Evolutionary conservation across 2,797 vertebrate species (phyloP).

Genomic region (Mergus octosetaceus): DNA sequence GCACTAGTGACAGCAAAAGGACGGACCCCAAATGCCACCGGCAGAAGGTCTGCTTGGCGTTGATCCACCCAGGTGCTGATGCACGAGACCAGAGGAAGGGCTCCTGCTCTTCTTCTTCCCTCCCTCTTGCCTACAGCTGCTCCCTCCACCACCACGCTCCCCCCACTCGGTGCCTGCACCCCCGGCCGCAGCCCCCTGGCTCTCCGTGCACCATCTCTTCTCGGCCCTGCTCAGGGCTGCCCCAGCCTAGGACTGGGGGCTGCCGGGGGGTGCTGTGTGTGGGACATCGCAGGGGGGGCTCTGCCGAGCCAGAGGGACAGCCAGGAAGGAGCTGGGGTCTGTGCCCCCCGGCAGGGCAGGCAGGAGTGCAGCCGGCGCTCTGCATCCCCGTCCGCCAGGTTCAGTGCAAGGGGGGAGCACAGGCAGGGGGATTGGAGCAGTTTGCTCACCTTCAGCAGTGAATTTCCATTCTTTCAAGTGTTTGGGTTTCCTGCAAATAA

Average conservation of each 20-base stretch:
- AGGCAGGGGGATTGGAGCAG: neutral
- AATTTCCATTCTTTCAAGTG: neutral
- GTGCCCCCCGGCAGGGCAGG: too few relatives aligned
- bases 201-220: neutral
- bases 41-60: too few relatives aligned
- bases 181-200: neutral
- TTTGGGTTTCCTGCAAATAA: neutral
- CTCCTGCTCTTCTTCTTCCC: neutral
- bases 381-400: neutral
- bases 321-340: neutral
- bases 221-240: neutral
- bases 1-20: neutral
- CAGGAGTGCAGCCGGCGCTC: fast-evolving
- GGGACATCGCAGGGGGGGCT: neutral
- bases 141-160: neutral
- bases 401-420: fast-evolving
- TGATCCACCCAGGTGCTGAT: too few relatives aligned
- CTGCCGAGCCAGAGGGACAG: neutral
- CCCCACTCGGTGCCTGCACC: neutral
- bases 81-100: neutral
- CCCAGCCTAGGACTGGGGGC: too few relatives aligned
- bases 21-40: neutral
- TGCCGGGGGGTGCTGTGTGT: neutral
- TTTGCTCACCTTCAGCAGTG: fast-evolving
- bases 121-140: neutral